Conservation (phyloP, 2,797 vertebrate species). For the Labroides dimidiatus region DNA sequence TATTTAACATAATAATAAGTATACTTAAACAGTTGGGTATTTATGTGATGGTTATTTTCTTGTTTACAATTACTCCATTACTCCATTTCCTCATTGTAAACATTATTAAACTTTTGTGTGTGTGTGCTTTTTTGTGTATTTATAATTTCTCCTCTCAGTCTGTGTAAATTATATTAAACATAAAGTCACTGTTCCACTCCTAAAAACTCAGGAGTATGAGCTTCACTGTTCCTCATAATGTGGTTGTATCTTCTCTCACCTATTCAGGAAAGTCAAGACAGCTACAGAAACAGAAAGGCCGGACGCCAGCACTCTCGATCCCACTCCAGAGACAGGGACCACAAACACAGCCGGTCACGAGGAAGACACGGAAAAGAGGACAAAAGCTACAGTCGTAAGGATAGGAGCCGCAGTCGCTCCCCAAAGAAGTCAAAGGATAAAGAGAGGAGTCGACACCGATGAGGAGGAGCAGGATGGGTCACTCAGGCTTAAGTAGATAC, state of each 20-base stretch:
- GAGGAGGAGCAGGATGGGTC: constrained; percentile 7
- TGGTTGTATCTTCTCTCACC: not conserved
- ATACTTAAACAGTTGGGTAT: too few relatives aligned
- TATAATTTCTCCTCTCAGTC: too few relatives aligned
- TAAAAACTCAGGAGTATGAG: too few relatives aligned
- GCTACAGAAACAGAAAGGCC: constrained; percentile 79
- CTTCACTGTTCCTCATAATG: not conserved
- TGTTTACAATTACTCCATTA: too few relatives aligned
- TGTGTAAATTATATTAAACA: too few relatives aligned
- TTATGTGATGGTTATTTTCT: too few relatives aligned
- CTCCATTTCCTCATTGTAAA: too few relatives aligned
- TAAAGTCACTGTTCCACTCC: too few relatives aligned
- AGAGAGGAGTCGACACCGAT: constrained; percentile 79
- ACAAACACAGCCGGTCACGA: constrained; percentile 70
- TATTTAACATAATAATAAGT: too few relatives aligned
- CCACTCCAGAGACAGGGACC: constrained; percentile 55
- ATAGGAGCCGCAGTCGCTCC: constrained; percentile 86
- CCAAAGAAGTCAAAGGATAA: constrained; percentile 90
- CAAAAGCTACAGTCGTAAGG: constrained; percentile 79
- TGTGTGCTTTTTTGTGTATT: too few relatives aligned
- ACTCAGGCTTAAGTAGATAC: not conserved
- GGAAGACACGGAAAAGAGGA: constrained; percentile 79
- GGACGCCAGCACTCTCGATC: constrained; percentile 83
- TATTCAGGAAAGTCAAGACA: constrained; percentile 82
- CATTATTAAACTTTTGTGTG: too few relatives aligned